A percentile compares a stretch with the other conserved stretches of the same genome.
Conservation (phyloP, 2,888 invertebrate genomes). For the Rhamphomyia laevipes region DNA sequence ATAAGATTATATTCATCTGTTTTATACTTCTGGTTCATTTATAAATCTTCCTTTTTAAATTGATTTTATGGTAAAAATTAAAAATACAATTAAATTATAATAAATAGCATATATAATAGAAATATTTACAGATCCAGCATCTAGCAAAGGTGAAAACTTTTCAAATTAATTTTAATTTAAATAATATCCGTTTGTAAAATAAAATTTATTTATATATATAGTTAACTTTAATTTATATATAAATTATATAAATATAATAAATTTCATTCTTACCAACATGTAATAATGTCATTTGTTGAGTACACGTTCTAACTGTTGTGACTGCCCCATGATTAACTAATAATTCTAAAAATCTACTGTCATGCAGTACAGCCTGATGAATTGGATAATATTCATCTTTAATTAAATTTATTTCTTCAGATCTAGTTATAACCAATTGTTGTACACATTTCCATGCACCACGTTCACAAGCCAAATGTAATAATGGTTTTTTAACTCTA, state of each 20-base stretch:
- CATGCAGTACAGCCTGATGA: conserved; percentile 61
- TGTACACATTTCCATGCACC: conserved; percentile 62
- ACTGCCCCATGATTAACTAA: conserved; percentile 56
- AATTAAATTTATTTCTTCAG: conserved; percentile 57
- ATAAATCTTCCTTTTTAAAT: too few relatives aligned
- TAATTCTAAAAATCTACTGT: conserved; percentile 53
- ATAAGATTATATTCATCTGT: too few relatives aligned
- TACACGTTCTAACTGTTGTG: conserved; percentile 55
- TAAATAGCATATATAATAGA: too few relatives aligned
- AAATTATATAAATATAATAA: neutral
- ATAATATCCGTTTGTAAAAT: neutral
- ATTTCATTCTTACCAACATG: conserved; percentile 46
- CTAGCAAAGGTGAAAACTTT: too few relatives aligned
- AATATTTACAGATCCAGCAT: too few relatives aligned
- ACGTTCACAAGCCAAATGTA: conserved; percentile 57
- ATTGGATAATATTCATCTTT: conserved; percentile 70
- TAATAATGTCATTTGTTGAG: conserved; percentile 57
- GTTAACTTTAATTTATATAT: neutral
- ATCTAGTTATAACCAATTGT: conserved; percentile 48
- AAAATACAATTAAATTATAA: too few relatives aligned
- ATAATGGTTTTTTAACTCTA: conserved; percentile 46
- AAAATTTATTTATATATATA: neutral
- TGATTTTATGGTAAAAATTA: too few relatives aligned
- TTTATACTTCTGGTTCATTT: too few relatives aligned
- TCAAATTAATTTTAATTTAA: too few relatives aligned